Conservation (phyloP, 2,113 vertebrate species). For the Odobenus rosmarus region DNA sequence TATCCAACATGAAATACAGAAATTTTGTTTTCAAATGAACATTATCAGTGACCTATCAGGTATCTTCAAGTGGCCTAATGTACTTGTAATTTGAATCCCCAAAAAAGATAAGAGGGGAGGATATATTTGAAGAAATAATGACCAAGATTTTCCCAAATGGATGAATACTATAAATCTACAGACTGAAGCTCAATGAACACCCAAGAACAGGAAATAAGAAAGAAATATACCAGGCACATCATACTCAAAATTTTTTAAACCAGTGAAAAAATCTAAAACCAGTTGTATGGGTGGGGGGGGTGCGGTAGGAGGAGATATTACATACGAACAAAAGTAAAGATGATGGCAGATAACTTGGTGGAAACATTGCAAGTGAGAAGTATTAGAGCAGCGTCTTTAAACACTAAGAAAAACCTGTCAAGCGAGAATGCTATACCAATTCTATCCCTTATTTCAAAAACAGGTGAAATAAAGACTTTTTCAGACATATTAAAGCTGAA, state of each 20-base stretch:
- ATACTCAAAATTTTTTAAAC: not conserved
- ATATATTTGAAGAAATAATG: not conserved
- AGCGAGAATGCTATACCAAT: not conserved
- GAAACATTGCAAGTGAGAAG: not conserved
- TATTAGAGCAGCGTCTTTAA: not conserved
- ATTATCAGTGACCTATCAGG: not conserved
- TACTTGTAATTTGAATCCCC: not conserved
- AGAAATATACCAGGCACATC: not conserved
- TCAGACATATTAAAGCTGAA: not conserved
- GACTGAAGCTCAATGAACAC: not conserved
- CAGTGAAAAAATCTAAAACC: not conserved
- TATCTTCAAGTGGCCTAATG: not conserved
- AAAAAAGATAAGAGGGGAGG: not conserved
- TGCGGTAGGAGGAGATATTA: not conserved
- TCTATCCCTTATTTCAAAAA: not conserved
- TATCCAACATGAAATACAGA: not conserved
- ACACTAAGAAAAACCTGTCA: not conserved
- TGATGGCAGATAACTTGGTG: not conserved
- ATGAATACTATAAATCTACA: not conserved
- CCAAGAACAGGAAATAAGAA: not conserved
- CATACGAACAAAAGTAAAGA: not conserved
- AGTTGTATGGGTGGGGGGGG: rapidly evolving
- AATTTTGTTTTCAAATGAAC: not conserved
- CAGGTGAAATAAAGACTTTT: not conserved
- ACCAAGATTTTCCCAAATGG: not conserved